Conservation (phyloP, 2,888 invertebrate genomes). For the Blera fallax region DNA sequence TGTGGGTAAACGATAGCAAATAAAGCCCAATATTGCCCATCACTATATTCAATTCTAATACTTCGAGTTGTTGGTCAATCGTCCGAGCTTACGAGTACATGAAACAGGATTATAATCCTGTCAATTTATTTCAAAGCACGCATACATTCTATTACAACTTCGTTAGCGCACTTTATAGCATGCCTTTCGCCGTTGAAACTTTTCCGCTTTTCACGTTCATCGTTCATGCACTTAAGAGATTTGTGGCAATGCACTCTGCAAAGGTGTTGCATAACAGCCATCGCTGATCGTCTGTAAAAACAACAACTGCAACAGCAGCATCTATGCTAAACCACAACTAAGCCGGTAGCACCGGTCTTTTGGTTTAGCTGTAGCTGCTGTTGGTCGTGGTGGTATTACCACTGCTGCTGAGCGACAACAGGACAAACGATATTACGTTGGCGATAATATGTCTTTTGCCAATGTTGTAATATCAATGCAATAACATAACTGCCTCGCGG, state of each 20-base stretch:
- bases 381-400: background rate
- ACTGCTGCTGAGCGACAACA: slow-evolving; percentile 35
- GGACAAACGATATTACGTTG: slow-evolving; percentile 66
- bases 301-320: slow-evolving; percentile 30
- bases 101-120: background rate
- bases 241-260: slow-evolving; percentile 64
- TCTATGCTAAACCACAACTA: slow-evolving; percentile 27
- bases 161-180: slow-evolving; percentile 22
- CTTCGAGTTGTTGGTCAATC: too few relatives aligned
- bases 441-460: slow-evolving; percentile 66
- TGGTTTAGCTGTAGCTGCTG: slow-evolving; percentile 10
- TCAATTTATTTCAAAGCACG: slow-evolving; percentile 3
- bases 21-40: too few relatives aligned
- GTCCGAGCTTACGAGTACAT: too few relatives aligned
- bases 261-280: slow-evolving; percentile 42
- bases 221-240: slow-evolving; percentile 73
- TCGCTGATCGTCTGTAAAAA: slow-evolving; percentile 26
- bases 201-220: slow-evolving; percentile 82
- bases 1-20: too few relatives aligned
- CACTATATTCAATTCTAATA: background rate
- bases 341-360: slow-evolving; percentile 64
- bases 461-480: slow-evolving; percentile 67
- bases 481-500: slow-evolving; percentile 40
- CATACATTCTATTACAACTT: background rate
- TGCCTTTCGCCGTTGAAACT: slow-evolving; percentile 75